A percentile compares a stretch with the other conserved stretches of the same genome.
Evolutionary conservation across 30 jellyfish, hydroid and myxozoan species (phyloP).

Genomic region (Aurelia sp.): DNA sequence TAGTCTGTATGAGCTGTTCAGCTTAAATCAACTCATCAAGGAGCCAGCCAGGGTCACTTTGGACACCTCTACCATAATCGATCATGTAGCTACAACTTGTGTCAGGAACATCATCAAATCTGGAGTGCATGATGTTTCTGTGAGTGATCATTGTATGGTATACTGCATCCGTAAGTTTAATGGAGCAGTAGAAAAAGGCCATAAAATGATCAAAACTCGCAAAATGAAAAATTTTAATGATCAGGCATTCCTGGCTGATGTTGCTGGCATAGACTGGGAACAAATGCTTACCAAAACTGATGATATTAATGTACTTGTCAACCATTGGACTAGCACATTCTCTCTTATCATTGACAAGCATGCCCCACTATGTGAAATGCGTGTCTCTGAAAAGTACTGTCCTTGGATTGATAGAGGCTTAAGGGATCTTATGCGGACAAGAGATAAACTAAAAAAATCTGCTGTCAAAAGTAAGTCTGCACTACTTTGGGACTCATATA

Average conservation of each 20-base stretch:
- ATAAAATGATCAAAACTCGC: slow-evolving; percentile 41
- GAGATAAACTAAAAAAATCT: too few relatives aligned
- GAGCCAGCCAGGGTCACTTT: not conserved
- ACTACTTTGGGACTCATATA: too few relatives aligned
- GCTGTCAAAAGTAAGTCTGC: too few relatives aligned
- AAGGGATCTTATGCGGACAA: too few relatives aligned
- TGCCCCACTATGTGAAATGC: slow-evolving; percentile 57
- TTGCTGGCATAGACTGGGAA: too few relatives aligned
- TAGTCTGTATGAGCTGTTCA: slow-evolving; percentile 7
- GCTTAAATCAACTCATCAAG: not conserved
- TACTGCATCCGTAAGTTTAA: slow-evolving; percentile 42
- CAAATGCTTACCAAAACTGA: too few relatives aligned
- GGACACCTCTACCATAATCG: too few relatives aligned
- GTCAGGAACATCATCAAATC: not conserved
- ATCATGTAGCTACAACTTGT: too few relatives aligned
- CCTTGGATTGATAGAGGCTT: too few relatives aligned
- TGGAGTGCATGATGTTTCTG: slow-evolving; percentile 38
- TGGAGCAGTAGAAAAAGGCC: slow-evolving; percentile 59
- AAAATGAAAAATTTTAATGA: slow-evolving; percentile 51
- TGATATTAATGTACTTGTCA: too few relatives aligned
- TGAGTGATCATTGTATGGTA: slow-evolving; percentile 57
- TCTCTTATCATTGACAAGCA: slow-evolving; percentile 62
- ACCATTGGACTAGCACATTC: slow-evolving; percentile 16
- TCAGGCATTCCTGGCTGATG: not conserved
- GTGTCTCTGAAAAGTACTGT: slow-evolving; percentile 18